Conservation (phyloP, 1,140 invertebrate species). For the Sycophaga agraensis region DNA sequence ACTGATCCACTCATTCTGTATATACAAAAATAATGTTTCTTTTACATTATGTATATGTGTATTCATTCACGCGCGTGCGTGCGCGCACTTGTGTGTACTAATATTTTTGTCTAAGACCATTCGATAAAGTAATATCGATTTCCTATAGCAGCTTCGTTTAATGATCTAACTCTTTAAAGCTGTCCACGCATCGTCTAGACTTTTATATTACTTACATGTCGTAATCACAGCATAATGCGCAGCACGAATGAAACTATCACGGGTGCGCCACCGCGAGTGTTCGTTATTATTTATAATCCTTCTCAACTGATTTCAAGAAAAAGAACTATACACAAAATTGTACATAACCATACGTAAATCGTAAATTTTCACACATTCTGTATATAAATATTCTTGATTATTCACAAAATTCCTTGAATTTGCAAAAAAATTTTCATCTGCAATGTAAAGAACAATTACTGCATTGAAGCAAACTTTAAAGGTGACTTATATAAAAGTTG, state of each 20-base stretch:
- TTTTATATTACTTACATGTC: conserved; percentile 36
- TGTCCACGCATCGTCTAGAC: conserved; percentile 20
- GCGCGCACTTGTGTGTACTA: too few relatives aligned
- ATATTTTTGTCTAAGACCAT: too few relatives aligned
- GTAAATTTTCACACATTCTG: neutral
- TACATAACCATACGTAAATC: neutral
- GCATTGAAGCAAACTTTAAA: too few relatives aligned
- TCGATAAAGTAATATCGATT: too few relatives aligned
- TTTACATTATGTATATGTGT: conserved; percentile 12
- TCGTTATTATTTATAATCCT: conserved; percentile 17
- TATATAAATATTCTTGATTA: neutral
- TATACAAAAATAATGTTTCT: conserved; percentile 21
- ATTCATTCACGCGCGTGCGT: too few relatives aligned
- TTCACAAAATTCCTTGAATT: too few relatives aligned
- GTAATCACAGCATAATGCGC: conserved; percentile 41
- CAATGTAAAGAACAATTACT: too few relatives aligned
- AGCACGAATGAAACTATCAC: conserved; percentile 40
- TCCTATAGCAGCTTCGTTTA: too few relatives aligned
- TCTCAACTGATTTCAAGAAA: neutral
- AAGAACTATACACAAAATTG: neutral
- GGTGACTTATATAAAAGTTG: too few relatives aligned
- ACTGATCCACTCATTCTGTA: neutral
- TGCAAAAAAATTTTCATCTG: too few relatives aligned
- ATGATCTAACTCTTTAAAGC: neutral
- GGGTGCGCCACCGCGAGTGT: neutral